Evolutionary conservation across 2,113 vertebrate species (phyloP).

Genomic region (Nycticryphes semicollaris): DNA sequence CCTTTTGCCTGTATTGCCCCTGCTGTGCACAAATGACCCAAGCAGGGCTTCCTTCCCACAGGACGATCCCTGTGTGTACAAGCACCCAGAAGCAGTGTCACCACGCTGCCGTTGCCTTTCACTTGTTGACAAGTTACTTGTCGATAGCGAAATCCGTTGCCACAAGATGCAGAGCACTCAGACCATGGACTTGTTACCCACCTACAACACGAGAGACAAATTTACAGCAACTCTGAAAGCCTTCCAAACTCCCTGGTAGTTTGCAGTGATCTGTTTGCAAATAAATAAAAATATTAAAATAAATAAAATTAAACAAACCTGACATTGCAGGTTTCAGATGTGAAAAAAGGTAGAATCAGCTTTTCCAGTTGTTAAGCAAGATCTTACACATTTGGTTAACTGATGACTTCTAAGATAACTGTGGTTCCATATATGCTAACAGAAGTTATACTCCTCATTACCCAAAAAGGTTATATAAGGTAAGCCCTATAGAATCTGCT

Average conservation of each 20-base stretch:
- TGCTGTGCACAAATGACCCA: constrained; percentile 47
- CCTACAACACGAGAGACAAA: constrained; percentile 50
- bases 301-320: neutral
- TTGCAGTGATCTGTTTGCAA: neutral
- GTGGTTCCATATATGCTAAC: neutral
- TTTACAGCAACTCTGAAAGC: neutral
- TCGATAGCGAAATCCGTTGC: constrained; percentile 77
- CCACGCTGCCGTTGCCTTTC: constrained; percentile 36
- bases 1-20: constrained; percentile 57
- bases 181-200: constrained; percentile 82
- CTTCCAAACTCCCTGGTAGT: accelerated
- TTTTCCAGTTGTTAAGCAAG: neutral
- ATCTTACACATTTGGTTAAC: neutral
- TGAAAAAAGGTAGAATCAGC: neutral
- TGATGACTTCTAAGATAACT: neutral
- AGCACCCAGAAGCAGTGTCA: neutral
- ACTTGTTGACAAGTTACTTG: constrained; percentile 77
- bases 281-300: neutral
- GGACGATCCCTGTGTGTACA: constrained; percentile 70
- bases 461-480: neutral
- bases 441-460: neutral
- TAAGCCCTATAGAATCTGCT: neutral
- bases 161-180: constrained; percentile 82
- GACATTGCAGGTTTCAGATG: neutral
- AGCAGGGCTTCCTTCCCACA: constrained; percentile 69